phyloP scores from a whole-genome alignment of 2,113 vertebrate genomes.

The Muntiacus reevesi region DNA sequence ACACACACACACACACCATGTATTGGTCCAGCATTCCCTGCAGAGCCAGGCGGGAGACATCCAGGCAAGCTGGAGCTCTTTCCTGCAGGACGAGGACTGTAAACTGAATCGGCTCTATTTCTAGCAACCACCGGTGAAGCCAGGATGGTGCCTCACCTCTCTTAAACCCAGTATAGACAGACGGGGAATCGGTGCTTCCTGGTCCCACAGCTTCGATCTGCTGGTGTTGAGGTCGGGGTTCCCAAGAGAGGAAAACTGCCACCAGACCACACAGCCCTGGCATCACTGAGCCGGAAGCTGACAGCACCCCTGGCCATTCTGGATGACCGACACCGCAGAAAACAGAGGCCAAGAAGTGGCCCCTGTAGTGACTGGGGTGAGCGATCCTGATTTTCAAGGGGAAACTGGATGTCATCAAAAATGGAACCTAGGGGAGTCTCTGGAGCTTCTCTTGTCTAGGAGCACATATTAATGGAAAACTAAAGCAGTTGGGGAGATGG shows the following conservation, averaged over 20 bases:
- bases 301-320: neutral
- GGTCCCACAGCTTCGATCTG: neutral
- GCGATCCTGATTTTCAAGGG: neutral
- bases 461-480: neutral
- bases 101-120: neutral
- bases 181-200: neutral
- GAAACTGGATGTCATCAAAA: neutral
- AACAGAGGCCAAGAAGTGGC: neutral
- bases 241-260: neutral
- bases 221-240: neutral
- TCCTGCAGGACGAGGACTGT: neutral
- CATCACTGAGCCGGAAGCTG: neutral
- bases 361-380: neutral
- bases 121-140: neutral
- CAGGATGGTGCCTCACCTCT: neutral
- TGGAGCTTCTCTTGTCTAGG: neutral
- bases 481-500: neutral
- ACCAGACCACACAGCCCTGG: neutral
- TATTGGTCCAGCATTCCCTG: neutral
- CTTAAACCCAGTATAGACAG: accelerated
- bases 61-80: neutral
- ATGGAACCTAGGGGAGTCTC: neutral
- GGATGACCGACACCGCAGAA: neutral
- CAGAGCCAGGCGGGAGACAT: neutral
- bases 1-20: neutral